Percentiles rank a stretch among this genome's conserved stretches.
phyloP scores from a whole-genome alignment of 2,797 vertebrate species.

The Melanotaenia maccullochi region DNA sequence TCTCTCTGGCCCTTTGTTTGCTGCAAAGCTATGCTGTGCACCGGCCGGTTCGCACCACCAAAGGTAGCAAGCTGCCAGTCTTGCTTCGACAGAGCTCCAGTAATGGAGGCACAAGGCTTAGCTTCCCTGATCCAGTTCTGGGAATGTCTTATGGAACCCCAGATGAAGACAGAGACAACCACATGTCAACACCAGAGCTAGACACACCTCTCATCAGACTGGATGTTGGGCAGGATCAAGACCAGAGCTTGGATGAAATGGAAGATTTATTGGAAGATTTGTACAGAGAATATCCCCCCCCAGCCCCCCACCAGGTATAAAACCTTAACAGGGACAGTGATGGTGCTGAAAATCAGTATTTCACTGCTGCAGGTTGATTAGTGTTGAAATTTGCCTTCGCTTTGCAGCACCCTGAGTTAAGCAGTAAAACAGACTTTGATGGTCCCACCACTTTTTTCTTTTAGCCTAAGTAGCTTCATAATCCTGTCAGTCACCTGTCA shows the following conservation, averaged over 20 bases:
- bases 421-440: constrained; percentile 21
- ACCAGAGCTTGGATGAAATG: constrained; percentile 82
- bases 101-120: constrained; percentile 63
- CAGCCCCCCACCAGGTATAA: constrained; percentile 87
- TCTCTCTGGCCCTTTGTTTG: constrained; percentile 87
- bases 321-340: not conserved
- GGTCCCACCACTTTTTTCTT: constrained; percentile 19
- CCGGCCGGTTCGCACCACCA: constrained; percentile 86
- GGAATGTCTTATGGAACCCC: constrained; percentile 61
- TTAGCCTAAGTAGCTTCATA: constrained; percentile 49
- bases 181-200: constrained; percentile 72
- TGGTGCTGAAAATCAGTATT: constrained; percentile 6
- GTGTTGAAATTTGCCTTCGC: constrained; percentile 4
- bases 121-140: constrained; percentile 58
- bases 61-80: constrained; percentile 90
- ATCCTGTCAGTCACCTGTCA: constrained; percentile 38
- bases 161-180: constrained; percentile 63
- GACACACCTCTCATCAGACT: constrained; percentile 76
- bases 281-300: constrained; percentile 89
- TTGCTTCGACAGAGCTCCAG: constrained; percentile 77
- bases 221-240: constrained; percentile 42
- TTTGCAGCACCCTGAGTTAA: constrained; percentile 19
- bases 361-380: constrained; percentile 13
- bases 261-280: constrained; percentile 89
- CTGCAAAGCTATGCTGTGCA: constrained; percentile 85